Base-by-base conservation (phyloP, 2,888 invertebrate genomes). In the Drosophila pegasa region DNA sequence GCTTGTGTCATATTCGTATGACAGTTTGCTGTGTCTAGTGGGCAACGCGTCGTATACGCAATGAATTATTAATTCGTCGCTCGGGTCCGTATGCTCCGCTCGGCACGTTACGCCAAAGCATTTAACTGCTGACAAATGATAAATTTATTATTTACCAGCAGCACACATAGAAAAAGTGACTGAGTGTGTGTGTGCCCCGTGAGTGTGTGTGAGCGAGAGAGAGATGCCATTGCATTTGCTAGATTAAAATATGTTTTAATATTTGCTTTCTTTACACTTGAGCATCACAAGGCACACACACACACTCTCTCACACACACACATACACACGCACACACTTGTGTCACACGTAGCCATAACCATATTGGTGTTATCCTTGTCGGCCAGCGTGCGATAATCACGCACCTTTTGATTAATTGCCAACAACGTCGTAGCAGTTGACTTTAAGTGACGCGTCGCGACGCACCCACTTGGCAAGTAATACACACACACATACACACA, bases 111-210 rank as follows among this genome's bases (percentile, higher is more conserved):
- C 71, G 81, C 80, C 79, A 73, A 76, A 84, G 80, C 80, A 80
- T 84, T 87, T 89, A 90, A 85, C 87, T 87, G 89, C 89, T 90
- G 89, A 90, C 89, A 90, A 90, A 90, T 91, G 88, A 90, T 88
- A 87, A 89, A 91, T 91, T 90, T 90, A 88, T 89, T 88, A 90
- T 90, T 90, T 90, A 80, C 85, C 83, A 80, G 65, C 66, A 72
- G 60, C 70, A 74, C 56, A 76, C 69, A 74, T 40, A 50, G 54
- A 52, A 54, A 52, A n/a, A 41, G 22, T 50, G 33, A 55, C 18
- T 35, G 51, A 33, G 41, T 52, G 43, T 35, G n/a, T 47, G 47
- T n/a, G n/a, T 7, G n/a, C n/a, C n/a, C n/a, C n/a, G n/a, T n/a
- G n/a, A 10, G 38, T 9, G 16, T 8, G 38, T 29, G 52, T 22